Base-by-base conservation (phyloP, 2,113 vertebrate species). In the Nanorana parkeri region DNA sequence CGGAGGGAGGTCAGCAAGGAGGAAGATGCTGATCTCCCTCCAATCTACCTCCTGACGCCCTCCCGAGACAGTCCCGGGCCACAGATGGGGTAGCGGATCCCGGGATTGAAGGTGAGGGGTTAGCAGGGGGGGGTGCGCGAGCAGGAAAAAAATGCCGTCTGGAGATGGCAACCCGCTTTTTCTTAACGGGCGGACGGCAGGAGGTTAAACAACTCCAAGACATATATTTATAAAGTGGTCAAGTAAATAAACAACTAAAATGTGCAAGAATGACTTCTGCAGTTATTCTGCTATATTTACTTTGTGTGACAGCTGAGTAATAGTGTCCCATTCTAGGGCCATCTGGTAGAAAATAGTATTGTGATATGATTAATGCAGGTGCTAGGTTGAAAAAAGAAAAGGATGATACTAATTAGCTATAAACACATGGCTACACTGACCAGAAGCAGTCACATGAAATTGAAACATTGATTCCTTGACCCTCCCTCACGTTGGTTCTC, bases 401-500 rank as follows among this genome's bases (percentile, higher is more conserved):
- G 54, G 29, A 71, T 28, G 20, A 32, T 73, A 55, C 66, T 81
- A 81, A 81, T 74, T 81, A 47, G 79, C 68, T 66, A 74, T 66
- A 81, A 65, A 60, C 61, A 74, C 26, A 81, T 28, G 60, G 20
- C 47, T 66, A 21, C 56, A 51, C 61, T 73, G 61, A 66, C 58
- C 28, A 19, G 60, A 67, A 74, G 71, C 65, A 32, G 66, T 52
- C 61, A 73, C 60, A 36, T 66, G 47, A 56, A 81, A 81, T 74
- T 81, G 79, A 81, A 73, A 74, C 79, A 81, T 81, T 75, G 80
- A 81, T 81, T 81, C 28, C 13, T 24, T 81, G 58, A 81, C 79
- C 69, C 61, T 32, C 32, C 36, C n/a, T 24, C 26, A 81, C 74
- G 66, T 47, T 67, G 66, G 47, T 74, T 74, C 69, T 24, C 60